Evolutionary conservation across 2,113 vertebrate genomes (phyloP).

Genomic region (Malurus melanocephalus): DNA sequence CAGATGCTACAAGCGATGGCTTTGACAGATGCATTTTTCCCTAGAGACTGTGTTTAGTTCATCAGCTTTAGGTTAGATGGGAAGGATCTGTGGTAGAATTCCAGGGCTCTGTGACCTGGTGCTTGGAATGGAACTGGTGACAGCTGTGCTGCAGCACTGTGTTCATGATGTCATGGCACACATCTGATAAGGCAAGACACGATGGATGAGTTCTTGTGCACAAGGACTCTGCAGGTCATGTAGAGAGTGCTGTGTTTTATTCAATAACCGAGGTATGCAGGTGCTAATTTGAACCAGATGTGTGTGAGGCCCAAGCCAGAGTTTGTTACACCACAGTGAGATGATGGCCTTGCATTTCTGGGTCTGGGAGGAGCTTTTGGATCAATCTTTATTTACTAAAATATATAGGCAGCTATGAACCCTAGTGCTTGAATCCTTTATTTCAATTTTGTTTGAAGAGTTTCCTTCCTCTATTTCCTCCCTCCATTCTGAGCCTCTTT

Average conservation of each 20-base stretch:
- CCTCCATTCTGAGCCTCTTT: neutral
- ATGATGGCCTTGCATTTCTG: conserved; percentile 6
- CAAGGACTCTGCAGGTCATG: conserved; percentile 61
- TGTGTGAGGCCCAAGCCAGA: neutral
- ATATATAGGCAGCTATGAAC: neutral
- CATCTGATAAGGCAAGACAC: conserved; percentile 68
- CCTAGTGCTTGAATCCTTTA: neutral
- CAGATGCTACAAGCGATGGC: neutral
- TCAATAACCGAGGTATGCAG: conserved; percentile 72
- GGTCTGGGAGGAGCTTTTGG: neutral
- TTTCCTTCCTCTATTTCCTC: neutral
- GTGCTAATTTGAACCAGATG: conserved; percentile 77
- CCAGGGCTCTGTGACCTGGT: conserved; percentile 44
- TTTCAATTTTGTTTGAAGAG: neutral
- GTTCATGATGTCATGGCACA: conserved; percentile 67
- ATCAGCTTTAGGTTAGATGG: conserved; percentile 48
- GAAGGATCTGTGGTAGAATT: conserved; percentile 49
- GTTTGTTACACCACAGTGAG: neutral
- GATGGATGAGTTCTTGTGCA: conserved; percentile 56
- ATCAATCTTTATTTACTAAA: conserved; percentile 27
- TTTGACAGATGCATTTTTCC: conserved; percentile 58
- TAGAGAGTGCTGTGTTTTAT: conserved; percentile 61
- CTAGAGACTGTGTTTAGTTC: conserved; percentile 21
- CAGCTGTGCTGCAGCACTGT: conserved; percentile 34
- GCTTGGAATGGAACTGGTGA: conserved; percentile 62